Percentiles rank a stretch among this genome's conserved stretches.
These are phyloP conservation scores for Daboia siamensis DNA, from an alignment of 2,113 vertebrate genomes.

Conservation along the genomic window DNA sequence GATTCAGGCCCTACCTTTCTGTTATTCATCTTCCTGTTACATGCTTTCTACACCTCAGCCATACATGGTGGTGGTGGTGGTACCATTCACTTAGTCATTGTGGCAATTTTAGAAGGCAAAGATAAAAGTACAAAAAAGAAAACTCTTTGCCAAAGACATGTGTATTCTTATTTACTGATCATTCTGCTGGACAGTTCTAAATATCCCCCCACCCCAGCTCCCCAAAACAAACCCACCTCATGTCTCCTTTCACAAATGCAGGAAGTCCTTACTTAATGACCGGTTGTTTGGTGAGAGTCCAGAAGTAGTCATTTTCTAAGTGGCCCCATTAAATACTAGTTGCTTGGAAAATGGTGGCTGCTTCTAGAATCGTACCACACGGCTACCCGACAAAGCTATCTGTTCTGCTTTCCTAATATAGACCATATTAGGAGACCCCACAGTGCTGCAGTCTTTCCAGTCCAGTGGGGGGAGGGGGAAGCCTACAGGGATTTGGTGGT, in stretches of 20 bases:
- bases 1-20: neutral
- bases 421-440: too few species aligned
- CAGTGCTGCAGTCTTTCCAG: neutral
- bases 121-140: neutral
- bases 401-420: neutral
- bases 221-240: neutral
- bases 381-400: neutral
- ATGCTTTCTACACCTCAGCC: neutral
- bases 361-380: neutral
- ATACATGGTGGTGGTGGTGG: neutral
- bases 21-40: neutral
- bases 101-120: neutral
- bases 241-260: neutral
- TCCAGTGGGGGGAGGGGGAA: too few species aligned
- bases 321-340: neutral
- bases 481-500: neutral
- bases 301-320: neutral
- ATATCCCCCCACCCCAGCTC: neutral
- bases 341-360: neutral
- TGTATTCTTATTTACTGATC: neutral
- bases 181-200: neutral
- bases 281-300: neutral
- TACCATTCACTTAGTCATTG: neutral
- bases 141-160: neutral
- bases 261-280: neutral